phyloP scores from a whole-genome alignment of 2,888 invertebrate species.

The Ischnura elegans region DNA sequence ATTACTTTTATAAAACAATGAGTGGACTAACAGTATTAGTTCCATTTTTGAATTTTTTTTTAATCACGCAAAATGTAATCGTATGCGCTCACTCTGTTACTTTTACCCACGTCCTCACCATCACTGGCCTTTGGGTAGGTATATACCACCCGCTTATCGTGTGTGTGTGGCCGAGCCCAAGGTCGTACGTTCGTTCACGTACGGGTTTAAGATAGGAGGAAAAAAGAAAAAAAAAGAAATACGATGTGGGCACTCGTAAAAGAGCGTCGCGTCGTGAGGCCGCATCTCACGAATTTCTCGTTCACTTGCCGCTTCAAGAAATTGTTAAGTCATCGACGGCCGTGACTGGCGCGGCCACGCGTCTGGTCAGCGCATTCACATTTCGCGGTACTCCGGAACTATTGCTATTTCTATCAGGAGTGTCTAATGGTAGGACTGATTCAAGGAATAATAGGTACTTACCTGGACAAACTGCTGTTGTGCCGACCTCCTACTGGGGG shows the following conservation, averaged over 20 bases:
- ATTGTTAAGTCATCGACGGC: background rate
- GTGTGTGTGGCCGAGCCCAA: background rate
- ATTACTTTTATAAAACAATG: too few relatives aligned
- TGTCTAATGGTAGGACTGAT: too few relatives aligned
- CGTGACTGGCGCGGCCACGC: background rate
- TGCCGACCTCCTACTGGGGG: too few relatives aligned
- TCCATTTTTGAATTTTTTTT: too few relatives aligned
- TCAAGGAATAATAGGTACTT: too few relatives aligned
- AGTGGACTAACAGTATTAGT: too few relatives aligned
- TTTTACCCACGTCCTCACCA: too few relatives aligned
- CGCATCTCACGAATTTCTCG: constrained; percentile 17
- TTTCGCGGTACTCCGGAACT: background rate
- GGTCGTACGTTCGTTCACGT: background rate
- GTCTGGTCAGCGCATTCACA: background rate
- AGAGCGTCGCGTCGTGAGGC: background rate
- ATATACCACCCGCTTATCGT: background rate
- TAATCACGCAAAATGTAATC: too few relatives aligned
- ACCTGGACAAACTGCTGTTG: too few relatives aligned
- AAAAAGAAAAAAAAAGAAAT: background rate
- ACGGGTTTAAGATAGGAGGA: background rate
- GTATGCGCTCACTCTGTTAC: too few relatives aligned
- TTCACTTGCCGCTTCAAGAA: background rate
- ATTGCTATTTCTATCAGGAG: too few relatives aligned
- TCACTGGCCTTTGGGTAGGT: background rate
- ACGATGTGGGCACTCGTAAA: background rate